These are phyloP conservation scores for Chloroceryle inda DNA, from an alignment of 2,797 vertebrate species.

Conservation along the genomic window DNA sequence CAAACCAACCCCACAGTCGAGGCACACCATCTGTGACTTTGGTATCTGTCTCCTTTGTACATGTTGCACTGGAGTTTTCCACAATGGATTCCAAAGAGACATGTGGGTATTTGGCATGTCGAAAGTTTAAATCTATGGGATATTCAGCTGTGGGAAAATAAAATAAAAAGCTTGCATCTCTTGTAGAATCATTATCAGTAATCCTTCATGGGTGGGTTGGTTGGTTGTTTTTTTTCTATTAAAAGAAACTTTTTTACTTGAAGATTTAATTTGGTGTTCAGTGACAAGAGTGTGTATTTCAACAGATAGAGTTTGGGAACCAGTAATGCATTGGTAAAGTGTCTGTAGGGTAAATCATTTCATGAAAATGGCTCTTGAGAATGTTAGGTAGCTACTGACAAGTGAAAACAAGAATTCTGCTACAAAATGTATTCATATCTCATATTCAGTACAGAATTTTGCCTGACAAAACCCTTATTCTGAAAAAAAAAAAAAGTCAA, in stretches of 20 bases:
- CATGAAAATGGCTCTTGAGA: neutral
- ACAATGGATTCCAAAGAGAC: neutral
- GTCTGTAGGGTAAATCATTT: neutral
- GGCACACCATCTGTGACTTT: neutral
- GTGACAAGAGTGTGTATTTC: neutral
- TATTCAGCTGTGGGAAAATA: neutral
- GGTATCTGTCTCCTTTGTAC: neutral
- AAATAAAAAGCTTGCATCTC: neutral
- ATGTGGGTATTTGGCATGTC: neutral
- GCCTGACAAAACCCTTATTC: neutral
- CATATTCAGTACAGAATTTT: neutral
- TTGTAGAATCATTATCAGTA: neutral
- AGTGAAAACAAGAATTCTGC: neutral
- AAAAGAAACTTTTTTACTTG: neutral
- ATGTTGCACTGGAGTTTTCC: neutral
- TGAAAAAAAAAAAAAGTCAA: no score
- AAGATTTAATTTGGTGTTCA: neutral
- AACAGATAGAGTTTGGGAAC: neutral
- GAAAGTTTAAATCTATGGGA: neutral
- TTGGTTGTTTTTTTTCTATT: neutral
- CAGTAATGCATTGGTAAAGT: neutral
- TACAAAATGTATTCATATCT: rapidly evolving
- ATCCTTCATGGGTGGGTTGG: neutral
- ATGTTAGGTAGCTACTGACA: neutral
- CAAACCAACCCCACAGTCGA: neutral